Base-by-base conservation (phyloP, 2,888 invertebrate species). In the Iselma pallidipennis region DNA sequence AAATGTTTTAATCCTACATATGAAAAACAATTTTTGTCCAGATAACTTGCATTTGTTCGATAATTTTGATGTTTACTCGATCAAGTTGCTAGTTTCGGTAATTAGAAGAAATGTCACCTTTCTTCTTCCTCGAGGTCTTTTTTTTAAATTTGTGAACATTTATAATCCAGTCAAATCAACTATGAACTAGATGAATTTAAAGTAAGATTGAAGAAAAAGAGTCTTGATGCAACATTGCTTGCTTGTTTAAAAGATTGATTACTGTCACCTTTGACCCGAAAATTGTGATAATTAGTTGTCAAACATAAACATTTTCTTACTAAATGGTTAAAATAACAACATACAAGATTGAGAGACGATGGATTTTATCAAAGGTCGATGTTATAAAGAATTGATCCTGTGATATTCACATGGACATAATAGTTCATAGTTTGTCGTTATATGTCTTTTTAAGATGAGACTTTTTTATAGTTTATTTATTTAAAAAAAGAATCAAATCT, bases 261-360 rank as follows among this genome's bases (percentile, higher is more conserved):
- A 21, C 16, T 4, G 21, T 45, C 53, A 59, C 59, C 63, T 59
- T 59, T 59, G 63, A 59, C 59, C 59, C 48, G 21, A 53, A 57
- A 63, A 59, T 9, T 14, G n/a, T 45, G 29, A 29, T 51, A 51
- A 59, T 59, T 56, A 56, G 59, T 63, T 59, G 63, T 63, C 59
- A 57, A 63, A 63, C 57, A 51, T 63, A 63, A 63, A 63, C 63
- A 63, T 59, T 56, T 58, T 55, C 59, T 59, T 58, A 62, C 56
- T 56, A 56, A 58, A 45, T 45, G 6, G 21, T 45, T 19, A 21
- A 45, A 45, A 45, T 45, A 45, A 45, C 45, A 45, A 45, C 19
- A 45, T 45, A 45, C 16, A 21, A 45, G 57, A 55, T 56, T 56
- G 49, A 61, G n/a, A 31, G 31, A 58, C 61, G 57, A 55, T 59